Conservation (phyloP, 2,113 vertebrate genomes). For the Odobenus rosmarus region DNA sequence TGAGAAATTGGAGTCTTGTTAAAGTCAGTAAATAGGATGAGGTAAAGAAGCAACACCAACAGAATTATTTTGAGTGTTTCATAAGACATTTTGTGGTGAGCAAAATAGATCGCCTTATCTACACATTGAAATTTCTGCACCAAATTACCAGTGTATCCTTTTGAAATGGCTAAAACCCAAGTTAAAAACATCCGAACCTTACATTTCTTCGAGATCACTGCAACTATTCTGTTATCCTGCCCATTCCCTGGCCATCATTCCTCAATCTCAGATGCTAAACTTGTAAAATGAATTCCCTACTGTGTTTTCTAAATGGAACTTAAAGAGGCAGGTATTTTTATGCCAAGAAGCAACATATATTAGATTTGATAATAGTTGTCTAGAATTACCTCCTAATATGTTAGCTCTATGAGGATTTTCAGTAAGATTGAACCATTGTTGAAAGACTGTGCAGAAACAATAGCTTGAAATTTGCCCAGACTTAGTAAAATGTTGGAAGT, state of each 20-base stretch:
- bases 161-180: not conserved
- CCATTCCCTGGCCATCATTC: not conserved
- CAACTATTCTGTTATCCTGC: not conserved
- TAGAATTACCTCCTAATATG: not conserved
- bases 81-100: not conserved
- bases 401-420: not conserved
- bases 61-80: not conserved
- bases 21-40: not conserved
- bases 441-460: conserved; percentile 38
- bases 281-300: not conserved
- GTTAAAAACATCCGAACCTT: not conserved
- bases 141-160: not conserved
- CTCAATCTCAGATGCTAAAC: not conserved
- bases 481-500: conserved; percentile 29
- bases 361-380: not conserved
- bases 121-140: not conserved
- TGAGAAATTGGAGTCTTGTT: not conserved
- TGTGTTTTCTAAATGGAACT: conserved; percentile 28
- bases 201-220: not conserved
- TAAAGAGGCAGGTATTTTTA: not conserved
- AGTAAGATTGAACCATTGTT: not conserved
- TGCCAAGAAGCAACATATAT: not conserved
- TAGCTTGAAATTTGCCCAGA: conserved; percentile 15
- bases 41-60: not conserved
- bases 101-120: not conserved